A percentile compares a stretch with the other conserved stretches of the same genome.
Evolutionary conservation across 2,888 invertebrate species (phyloP).

Genomic region (Scaptomyza reducta): DNA sequence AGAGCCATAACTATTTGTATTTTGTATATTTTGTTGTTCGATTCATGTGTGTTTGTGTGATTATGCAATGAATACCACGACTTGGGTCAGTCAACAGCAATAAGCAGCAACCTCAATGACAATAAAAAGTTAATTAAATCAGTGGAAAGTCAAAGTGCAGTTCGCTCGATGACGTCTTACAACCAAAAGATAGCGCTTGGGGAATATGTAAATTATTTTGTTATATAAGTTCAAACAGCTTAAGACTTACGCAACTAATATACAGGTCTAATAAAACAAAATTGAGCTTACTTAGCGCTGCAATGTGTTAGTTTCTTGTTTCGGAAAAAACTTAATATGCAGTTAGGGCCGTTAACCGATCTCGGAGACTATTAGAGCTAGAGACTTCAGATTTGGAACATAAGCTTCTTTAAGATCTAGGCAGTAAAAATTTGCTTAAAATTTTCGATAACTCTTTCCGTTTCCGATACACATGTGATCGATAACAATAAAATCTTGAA

Average conservation of each 20-base stretch:
- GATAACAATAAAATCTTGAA: too few species aligned
- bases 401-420: too few species aligned
- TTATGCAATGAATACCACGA: conserved; percentile 48
- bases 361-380: too few species aligned
- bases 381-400: too few species aligned
- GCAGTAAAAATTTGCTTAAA: too few species aligned
- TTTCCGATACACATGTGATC: too few species aligned
- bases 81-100: conserved; percentile 4
- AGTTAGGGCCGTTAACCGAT: not conserved
- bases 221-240: conserved; percentile 15
- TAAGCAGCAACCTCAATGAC: conserved; percentile 17
- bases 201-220: conserved; percentile 10
- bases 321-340: not conserved
- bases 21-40: conserved; percentile 2
- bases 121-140: conserved; percentile 43
- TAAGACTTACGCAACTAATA: not conserved
- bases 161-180: conserved; percentile 2
- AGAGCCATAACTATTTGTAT: conserved; percentile 32
- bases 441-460: too few species aligned
- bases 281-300: too few species aligned
- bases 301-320: too few species aligned
- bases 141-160: conserved; percentile 43
- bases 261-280: not conserved
- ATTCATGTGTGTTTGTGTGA: conserved; percentile 9
- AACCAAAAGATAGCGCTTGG: not conserved